These are phyloP conservation scores for Ferrisia virgata DNA, from an alignment of 2,888 invertebrate genomes.

Conservation along the genomic window DNA sequence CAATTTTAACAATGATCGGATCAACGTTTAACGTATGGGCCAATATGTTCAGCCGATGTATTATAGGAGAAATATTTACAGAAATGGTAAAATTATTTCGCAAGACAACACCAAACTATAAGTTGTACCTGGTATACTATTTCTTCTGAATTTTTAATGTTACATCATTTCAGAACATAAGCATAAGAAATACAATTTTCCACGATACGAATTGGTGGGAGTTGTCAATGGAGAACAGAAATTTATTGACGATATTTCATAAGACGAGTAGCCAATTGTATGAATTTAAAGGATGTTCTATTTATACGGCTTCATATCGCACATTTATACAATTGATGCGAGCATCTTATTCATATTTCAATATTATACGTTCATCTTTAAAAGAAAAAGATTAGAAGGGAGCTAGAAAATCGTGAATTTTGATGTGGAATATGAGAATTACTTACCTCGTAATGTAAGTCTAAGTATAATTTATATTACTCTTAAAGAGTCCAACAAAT, in stretches of 20 bases:
- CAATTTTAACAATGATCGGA: neutral
- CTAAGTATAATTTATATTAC: too few relatives aligned
- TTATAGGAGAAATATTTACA: neutral
- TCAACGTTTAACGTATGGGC: neutral
- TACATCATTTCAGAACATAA: neutral
- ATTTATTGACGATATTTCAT: neutral
- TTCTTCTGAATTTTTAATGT: too few relatives aligned
- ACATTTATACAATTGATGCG: neutral
- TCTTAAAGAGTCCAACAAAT: too few relatives aligned
- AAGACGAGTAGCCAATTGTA: neutral
- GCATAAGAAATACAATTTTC: neutral
- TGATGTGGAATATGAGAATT: too few relatives aligned
- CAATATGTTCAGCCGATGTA: constrained; percentile 14
- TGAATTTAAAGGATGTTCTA: neutral
- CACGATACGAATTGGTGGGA: constrained; percentile 19
- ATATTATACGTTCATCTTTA: constrained; percentile 10
- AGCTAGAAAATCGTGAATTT: too few relatives aligned
- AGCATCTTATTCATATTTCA: constrained; percentile 6
- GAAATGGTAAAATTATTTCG: neutral
- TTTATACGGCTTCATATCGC: neutral
- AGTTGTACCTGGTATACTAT: neutral
- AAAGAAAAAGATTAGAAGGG: neutral
- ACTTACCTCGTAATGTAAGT: too few relatives aligned
- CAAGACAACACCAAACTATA: too few relatives aligned
- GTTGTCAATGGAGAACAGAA: neutral